These are phyloP conservation scores for Aptenodytes patagonicus DNA, from an alignment of 2,113 vertebrate species.

Conservation along the genomic window DNA sequence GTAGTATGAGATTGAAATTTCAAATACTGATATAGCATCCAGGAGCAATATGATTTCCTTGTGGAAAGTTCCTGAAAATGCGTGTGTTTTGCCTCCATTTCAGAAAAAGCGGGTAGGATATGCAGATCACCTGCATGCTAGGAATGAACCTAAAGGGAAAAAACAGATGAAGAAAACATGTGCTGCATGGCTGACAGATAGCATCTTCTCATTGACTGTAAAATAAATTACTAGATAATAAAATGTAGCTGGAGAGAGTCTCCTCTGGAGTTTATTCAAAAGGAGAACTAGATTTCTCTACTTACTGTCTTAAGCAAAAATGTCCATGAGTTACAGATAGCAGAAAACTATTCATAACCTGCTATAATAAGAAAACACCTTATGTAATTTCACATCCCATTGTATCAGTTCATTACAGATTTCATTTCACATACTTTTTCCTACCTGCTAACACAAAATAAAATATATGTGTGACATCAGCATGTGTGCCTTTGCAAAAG, in stretches of 20 bases:
- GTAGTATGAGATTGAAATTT: neutral
- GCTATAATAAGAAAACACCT: constrained; percentile 50
- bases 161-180: neutral
- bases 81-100: neutral
- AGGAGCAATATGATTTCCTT: neutral
- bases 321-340: constrained; percentile 7
- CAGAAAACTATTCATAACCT: constrained; percentile 61
- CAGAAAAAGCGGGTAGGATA: neutral
- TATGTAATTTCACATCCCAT: constrained; percentile 55
- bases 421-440: constrained; percentile 33
- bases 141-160: neutral
- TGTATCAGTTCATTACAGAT: constrained; percentile 17
- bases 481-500: constrained; percentile 44
- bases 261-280: constrained; percentile 6
- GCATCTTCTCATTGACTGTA: neutral
- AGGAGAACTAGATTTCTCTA: neutral
- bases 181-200: neutral
- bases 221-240: neutral
- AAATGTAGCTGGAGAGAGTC: neutral
- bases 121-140: neutral
- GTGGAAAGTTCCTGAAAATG: neutral
- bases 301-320: constrained; percentile 17
- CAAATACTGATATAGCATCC: neutral
- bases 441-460: constrained; percentile 47
- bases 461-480: constrained; percentile 56